Evolutionary conservation across 2,113 vertebrate genomes (phyloP).

Genomic region (Bubo blakistoni): DNA sequence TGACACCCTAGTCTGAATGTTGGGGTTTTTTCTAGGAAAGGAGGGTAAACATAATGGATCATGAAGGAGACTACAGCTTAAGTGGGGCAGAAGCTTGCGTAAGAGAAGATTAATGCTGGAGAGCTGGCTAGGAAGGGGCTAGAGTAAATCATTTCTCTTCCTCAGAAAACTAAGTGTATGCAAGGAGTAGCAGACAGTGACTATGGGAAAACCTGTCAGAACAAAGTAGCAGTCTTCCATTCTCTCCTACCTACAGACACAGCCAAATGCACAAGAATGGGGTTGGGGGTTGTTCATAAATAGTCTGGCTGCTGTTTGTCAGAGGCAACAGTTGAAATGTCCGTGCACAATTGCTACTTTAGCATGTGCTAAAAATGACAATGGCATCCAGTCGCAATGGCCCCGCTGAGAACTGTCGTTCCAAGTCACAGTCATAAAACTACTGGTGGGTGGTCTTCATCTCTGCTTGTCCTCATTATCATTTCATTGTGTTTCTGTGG

Average conservation of each 20-base stretch:
- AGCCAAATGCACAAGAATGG: slow-evolving; percentile 65
- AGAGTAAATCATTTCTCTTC: slow-evolving; percentile 25
- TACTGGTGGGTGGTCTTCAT: slow-evolving; percentile 76
- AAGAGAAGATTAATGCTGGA: not conserved
- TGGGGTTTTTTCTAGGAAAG: not conserved
- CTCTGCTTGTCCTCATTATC: slow-evolving; percentile 68
- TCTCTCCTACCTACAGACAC: slow-evolving; percentile 69
- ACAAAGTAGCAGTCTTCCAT: slow-evolving; percentile 64
- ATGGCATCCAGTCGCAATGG: slow-evolving; percentile 71
- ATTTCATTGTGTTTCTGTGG: slow-evolving; percentile 74
- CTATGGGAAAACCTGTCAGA: slow-evolving; percentile 70
- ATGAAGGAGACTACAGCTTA: not conserved
- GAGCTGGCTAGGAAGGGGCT: not conserved
- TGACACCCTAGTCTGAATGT: not conserved
- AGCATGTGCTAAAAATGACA: slow-evolving; percentile 78
- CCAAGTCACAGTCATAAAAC: slow-evolving; percentile 74
- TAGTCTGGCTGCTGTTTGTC: slow-evolving; percentile 73
- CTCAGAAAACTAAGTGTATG: slow-evolving; percentile 61
- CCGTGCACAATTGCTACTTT: slow-evolving; percentile 65
- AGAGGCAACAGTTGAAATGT: slow-evolving; percentile 70
- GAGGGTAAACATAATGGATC: not conserved
- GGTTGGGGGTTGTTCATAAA: slow-evolving; percentile 67
- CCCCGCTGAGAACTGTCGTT: slow-evolving; percentile 72
- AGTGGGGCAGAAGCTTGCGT: not conserved
- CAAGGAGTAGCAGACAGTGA: slow-evolving; percentile 64